A percentile compares a stretch with the other conserved stretches of the same genome.
Conservation (phyloP, 2,797 vertebrate species). For the Corythornis leucogaster region DNA sequence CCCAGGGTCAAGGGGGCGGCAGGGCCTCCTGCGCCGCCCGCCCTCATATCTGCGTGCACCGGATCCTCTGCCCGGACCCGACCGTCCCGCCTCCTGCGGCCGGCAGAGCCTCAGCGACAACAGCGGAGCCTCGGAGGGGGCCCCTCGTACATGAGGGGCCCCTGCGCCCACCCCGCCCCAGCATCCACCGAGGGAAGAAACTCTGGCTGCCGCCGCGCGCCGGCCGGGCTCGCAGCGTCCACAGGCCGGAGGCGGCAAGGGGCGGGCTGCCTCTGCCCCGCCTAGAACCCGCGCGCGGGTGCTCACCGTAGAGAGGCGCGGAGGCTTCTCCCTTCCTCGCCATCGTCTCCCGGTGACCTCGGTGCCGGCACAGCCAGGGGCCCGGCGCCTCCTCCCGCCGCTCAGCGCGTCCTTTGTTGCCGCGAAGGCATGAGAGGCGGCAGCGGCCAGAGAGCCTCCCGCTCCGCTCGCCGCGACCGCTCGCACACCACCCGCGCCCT, state of each 20-base stretch:
- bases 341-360: conserved; percentile 63
- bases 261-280: not conserved
- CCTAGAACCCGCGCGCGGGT: not conserved
- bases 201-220: conserved; percentile 30
- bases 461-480: not conserved
- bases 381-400: conserved; percentile 10
- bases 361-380: not conserved
- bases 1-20: not conserved
- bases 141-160: not conserved
- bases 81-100: not conserved
- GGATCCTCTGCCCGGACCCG: not conserved
- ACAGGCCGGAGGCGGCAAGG: conserved; percentile 8
- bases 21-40: not conserved
- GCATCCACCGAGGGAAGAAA: conserved; percentile 1
- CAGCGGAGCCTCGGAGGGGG: not conserved
- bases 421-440: conserved; percentile 85
- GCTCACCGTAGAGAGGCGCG: conserved; percentile 75
- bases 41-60: not conserved
- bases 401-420: conserved; percentile 82
- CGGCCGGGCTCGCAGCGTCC: not conserved
- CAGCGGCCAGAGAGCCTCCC: not conserved
- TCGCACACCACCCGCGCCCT: not conserved
- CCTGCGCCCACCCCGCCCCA: not conserved
- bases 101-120: not conserved
- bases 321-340: conserved; percentile 73